Evolutionary conservation across 2,113 vertebrate species (phyloP), one percentile per base, ranked within the genome.

Genomic region (Aphelocoma coerulescens): DNA sequence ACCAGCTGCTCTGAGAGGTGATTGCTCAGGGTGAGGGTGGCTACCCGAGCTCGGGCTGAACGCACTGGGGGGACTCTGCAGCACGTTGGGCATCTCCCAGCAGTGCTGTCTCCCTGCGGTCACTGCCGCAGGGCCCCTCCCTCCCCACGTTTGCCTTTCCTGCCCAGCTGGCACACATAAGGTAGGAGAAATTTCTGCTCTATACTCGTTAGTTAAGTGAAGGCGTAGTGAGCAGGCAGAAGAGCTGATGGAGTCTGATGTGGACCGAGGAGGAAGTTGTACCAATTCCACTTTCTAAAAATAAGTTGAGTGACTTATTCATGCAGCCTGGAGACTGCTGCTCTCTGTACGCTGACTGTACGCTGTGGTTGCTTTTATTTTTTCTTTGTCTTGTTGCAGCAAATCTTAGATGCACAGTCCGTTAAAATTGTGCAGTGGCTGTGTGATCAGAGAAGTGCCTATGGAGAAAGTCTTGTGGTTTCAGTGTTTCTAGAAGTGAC

Each of bases 251-350:
- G 24, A 52, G 33, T 28, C 80, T 84, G 76, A 13, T 94, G 66
- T 73, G 89, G 68, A 86, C 39, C 0, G 1, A 85, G 75, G 87
- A 93, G 94, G 95, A 95, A 91, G 91, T 69, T 65, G 66, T 89
- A 94, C 48, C 77, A 49, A 88, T 73, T 88, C 91, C 46, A 49
- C 49, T 94, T 89, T 44, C 94, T 96, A 93, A 93, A 97, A 95
- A 96, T 89, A 91, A 85, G 22, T 23, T 0, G 0, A 85, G 48
- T 10, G 9, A 39, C 33, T 52, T 52, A 58, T 59, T 88, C 73
- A 73, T 0, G 7, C 74, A 91, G 88, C 73, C 75, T 2, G 1
- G 61, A 48, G 61, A 46, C 76, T 81, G 88, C 76, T 4, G 11
- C 49, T 63, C 22, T 51, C 51, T 68, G 1, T 41, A 7, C 0